Conservation (phyloP, 2,888 invertebrate genomes). For the Cartodere bifasciata region DNA sequence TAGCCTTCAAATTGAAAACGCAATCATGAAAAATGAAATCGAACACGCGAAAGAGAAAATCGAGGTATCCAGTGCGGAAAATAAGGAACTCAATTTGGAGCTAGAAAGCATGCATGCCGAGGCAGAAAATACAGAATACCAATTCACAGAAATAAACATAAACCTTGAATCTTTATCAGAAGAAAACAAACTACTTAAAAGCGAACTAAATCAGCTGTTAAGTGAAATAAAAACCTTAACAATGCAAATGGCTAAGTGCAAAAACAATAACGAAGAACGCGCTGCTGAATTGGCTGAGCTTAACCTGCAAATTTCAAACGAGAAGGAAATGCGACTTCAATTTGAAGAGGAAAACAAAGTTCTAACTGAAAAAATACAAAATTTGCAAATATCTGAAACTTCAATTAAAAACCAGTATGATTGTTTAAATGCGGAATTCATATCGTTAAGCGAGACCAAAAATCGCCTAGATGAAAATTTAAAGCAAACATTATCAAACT, state of each 20-base stretch:
- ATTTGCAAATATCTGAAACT: conserved; percentile 32
- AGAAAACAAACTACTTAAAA: conserved; percentile 29
- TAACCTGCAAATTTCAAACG: conserved; percentile 23
- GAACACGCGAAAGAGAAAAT: no score
- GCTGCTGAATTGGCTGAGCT: conserved; percentile 23
- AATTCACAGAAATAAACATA: conserved; percentile 35
- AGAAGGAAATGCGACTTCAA: conserved; percentile 13
- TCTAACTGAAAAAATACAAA: conserved; percentile 30
- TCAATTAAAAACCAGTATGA: conserved; percentile 28
- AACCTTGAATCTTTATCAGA: conserved; percentile 35
- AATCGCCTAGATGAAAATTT: conserved; percentile 18
- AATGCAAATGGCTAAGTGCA: conserved; percentile 19
- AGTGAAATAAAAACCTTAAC: conserved; percentile 20
- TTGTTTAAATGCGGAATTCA: conserved; percentile 25
- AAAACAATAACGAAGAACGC: conserved; percentile 20
- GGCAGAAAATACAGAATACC: conserved; percentile 31
- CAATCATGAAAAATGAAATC: conserved; percentile 14
- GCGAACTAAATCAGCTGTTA: conserved; percentile 23
- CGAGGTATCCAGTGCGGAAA: conserved; percentile 26
- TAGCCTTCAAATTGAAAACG: conserved; percentile 10
- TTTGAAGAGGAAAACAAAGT: conserved; percentile 20
- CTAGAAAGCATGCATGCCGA: conserved; percentile 36
- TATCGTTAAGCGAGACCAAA: conserved; percentile 18
- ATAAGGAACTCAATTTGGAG: conserved; percentile 30
- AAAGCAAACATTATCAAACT: conserved; percentile 12